Evolutionary conservation across 2,113 vertebrate species (phyloP), one percentile per base, ranked within the genome.

Genomic region (Scomber scombrus): DNA sequence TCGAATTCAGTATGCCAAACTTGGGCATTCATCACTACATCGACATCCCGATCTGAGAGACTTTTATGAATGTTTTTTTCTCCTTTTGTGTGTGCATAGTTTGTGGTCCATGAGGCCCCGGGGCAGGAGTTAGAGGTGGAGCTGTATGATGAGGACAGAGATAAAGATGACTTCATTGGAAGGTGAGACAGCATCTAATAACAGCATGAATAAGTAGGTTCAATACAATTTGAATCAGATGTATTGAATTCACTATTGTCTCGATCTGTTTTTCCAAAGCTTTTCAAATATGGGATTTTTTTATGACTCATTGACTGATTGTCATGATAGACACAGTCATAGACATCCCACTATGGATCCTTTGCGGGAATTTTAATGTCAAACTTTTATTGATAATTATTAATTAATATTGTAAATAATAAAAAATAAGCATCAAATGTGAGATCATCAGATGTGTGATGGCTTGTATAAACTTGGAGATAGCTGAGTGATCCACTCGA

Each of bases 91-190:
- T 54, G 43, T 60, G 10, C 73, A 19, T 85, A 98, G 98, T 98
- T 99, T 94, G 95, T 98, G 58, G 93, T 98, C 71, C 96, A 99
- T 55, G 98, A 99, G 86, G 93, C 98, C 1, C 98, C 97, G 3
- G 98, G 98, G 15, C 98, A 99, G 77, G 96, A 99, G 88, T 91
- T 99, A 90, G 98, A 99, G 82, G 23, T 99, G 64, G 97, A 99
- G 72, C 70, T 99, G 16, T 99, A 88, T 0, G 98, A 99, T 5
- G 97, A 99, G 83, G 98, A 99, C 86, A 93, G 96, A 0, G 97
- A 99, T 86, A 97, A 95, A 92, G 98, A 99, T 26, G 98, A 99
- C 89, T 96, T 96, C 72, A 91, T 99, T 82, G 98, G 98, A 95
- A 95, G 93, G 98, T 99, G 94, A 85, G n/a, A 70, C 54, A 12